Evolutionary conservation across 2,888 invertebrate species (phyloP).

Genomic region (Quadroppia sp.): DNA sequence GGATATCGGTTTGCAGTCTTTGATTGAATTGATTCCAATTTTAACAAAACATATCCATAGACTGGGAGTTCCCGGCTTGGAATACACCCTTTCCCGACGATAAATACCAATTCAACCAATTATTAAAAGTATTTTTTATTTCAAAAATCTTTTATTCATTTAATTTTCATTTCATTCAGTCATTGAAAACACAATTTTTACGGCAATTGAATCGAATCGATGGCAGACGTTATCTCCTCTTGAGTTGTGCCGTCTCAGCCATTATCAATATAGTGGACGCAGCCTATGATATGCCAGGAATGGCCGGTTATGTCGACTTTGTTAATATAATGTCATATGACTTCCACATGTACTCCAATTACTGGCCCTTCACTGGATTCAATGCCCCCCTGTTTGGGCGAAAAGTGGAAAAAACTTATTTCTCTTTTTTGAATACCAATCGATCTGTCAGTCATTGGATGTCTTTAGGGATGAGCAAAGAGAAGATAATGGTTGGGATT

Average conservation of each 20-base stretch:
- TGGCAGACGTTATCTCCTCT: constrained; percentile 51
- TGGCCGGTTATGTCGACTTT: constrained; percentile 76
- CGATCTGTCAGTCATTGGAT: constrained; percentile 74
- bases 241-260: constrained; percentile 75
- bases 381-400: constrained; percentile 73
- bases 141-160: constrained; percentile 65
- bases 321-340: constrained; percentile 88
- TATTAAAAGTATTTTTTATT: constrained; percentile 51
- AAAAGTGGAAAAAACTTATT: constrained; percentile 61
- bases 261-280: constrained; percentile 68
- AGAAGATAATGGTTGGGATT: constrained; percentile 76
- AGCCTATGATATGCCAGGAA: constrained; percentile 71
- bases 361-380: constrained; percentile 64
- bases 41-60: too few relatives aligned
- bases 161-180: neutral
- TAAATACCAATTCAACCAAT: constrained; percentile 44
- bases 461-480: constrained; percentile 66
- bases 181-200: neutral
- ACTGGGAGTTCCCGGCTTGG: constrained; percentile 70
- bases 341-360: constrained; percentile 67
- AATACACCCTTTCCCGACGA: constrained; percentile 57
- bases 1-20: constrained; percentile 47
- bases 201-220: constrained; percentile 5
- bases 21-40: too few relatives aligned
- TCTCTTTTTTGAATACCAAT: constrained; percentile 69